A percentile compares a stretch with the other conserved stretches of the same genome.
Evolutionary conservation across 2,888 invertebrate species (phyloP).

Genomic region (Lasioglossum figueresi): DNA sequence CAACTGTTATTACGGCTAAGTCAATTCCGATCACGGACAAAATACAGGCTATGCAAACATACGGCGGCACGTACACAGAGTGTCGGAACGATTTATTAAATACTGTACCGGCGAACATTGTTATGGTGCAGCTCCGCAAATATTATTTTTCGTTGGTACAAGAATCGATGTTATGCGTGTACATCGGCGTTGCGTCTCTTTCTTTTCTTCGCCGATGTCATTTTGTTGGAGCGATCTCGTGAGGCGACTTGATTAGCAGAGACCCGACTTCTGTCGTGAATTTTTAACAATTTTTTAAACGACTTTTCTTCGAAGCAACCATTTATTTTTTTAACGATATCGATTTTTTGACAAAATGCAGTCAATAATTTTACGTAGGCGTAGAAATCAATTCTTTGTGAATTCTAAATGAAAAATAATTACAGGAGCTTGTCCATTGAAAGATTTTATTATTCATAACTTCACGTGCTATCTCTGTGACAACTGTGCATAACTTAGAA

Average conservation of each 20-base stretch:
- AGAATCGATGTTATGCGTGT: conserved; percentile 58
- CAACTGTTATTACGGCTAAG: conserved; percentile 63
- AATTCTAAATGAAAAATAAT: not conserved
- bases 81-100: conserved; percentile 67
- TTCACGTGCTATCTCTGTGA: too few relatives aligned
- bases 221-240: conserved; percentile 17
- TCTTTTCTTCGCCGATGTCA: conserved; percentile 10
- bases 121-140: conserved; percentile 66
- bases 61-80: conserved; percentile 59
- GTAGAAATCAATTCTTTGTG: not conserved
- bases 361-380: not conserved
- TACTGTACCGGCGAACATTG: conserved; percentile 57
- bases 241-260: not conserved
- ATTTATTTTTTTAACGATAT: too few relatives aligned
- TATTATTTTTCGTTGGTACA: conserved; percentile 67
- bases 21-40: conserved; percentile 67
- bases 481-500: too few relatives aligned
- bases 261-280: not conserved
- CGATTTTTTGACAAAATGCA: not conserved
- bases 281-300: not conserved
- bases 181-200: not conserved
- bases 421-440: not conserved
- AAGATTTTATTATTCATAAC: not conserved
- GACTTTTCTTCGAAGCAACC: not conserved
- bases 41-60: conserved; percentile 61